Evolutionary conservation across 2,888 invertebrate species (phyloP).

Genomic region (Tachina lurida): DNA sequence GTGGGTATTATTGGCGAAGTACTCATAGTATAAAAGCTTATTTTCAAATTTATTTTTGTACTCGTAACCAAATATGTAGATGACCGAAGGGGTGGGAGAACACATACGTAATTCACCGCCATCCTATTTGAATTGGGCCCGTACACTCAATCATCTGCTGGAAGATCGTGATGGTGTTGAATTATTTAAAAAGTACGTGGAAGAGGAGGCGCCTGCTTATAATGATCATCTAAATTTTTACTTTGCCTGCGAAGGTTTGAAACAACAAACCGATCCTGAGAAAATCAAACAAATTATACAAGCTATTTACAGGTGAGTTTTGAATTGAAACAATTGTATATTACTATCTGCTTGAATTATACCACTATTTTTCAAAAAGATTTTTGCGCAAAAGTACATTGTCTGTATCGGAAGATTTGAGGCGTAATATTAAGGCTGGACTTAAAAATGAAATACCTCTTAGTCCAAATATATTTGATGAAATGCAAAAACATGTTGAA

Average conservation of each 20-base stretch:
- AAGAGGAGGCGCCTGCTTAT: conserved; percentile 90
- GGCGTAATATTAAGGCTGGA: conserved; percentile 89
- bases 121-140: conserved; percentile 94
- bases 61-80: conserved; percentile 75
- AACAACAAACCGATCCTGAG: conserved; percentile 90
- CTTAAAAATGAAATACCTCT: conserved; percentile 88
- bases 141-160: conserved; percentile 91
- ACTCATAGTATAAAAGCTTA: neutral
- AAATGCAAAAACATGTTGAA: conserved; percentile 91
- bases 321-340: neutral
- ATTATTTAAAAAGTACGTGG: conserved; percentile 92
- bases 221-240: conserved; percentile 94
- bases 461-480: conserved; percentile 92
- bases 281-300: conserved; percentile 90
- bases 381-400: conserved; percentile 92
- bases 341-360: neutral
- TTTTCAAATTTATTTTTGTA: neutral
- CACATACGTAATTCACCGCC: conserved; percentile 84
- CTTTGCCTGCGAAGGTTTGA: conserved; percentile 95
- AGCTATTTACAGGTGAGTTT: conserved; percentile 89
- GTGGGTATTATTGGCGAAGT: conserved; percentile 70
- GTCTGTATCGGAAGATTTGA: conserved; percentile 91
- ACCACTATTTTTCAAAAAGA: conserved; percentile 80
- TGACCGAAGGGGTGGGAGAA: conserved; percentile 83
- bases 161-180: conserved; percentile 95